Base-by-base conservation (phyloP, 2,888 invertebrate genomes). In the Aspidiotus destructor region DNA sequence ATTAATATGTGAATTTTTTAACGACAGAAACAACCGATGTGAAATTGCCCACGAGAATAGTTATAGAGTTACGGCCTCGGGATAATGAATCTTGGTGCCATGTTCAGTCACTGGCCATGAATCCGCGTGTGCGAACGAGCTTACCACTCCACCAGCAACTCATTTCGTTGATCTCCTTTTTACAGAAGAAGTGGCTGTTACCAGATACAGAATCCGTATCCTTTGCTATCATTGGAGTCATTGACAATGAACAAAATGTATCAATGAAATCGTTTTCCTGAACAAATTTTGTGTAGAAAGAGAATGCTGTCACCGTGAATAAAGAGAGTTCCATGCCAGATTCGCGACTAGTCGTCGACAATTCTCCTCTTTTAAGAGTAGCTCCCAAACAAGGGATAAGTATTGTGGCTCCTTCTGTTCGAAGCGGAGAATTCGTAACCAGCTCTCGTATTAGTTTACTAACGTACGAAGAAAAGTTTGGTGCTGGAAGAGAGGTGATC, bases 81-180 rank as follows among this genome's bases (percentile, higher is more conserved):
- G 85, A 85, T 74, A 87, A 88, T 79, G 80, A 81, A 72, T 85
- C 92, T 41, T 94, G 92, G 87, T 82, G 88, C 74, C 84, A 85
- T 74, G 92, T 96, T 42, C 94, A 94, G 77, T 82, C 83, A 8
- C 80, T 89, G 68, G 88, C 94, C 2, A 93, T 94, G 81, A 96
- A 96, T 82, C 96, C 96, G 41, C 84, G 93, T 73, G 83, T 89
- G 7, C 83, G 86, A 70, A 83, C 87, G 53, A 81, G 84, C 61
- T 80, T 90, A 65, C 86, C 89, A 28, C 81, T 91, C 68, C 88
- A 91, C 74, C 84, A 88, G 72, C 81, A 86, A 60, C 80, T 94
- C 9, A 81, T 83, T 13, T 83, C 85, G 69, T 79, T 93, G 60
- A 81, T 94, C 58, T 79, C 80, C 72, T 88, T 85, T 75, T 82